Conservation (phyloP, 2,113 vertebrate genomes). For the Phyllostomus hastatus region DNA sequence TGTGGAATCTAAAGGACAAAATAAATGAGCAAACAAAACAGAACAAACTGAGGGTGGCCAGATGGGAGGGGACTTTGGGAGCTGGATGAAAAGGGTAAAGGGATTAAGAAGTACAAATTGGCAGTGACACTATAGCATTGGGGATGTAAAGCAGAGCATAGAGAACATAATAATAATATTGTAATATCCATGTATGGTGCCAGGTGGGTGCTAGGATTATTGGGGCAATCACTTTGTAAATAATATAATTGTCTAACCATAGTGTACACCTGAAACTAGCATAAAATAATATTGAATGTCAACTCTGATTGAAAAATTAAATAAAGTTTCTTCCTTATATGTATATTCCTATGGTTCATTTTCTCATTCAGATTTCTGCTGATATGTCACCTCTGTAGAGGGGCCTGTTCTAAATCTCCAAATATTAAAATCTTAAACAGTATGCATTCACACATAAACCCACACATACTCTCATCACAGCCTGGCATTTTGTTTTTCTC, state of each 20-base stretch:
- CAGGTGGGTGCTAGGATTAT: not conserved
- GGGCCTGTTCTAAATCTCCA: not conserved
- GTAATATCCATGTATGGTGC: not conserved
- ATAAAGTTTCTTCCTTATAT: not conserved
- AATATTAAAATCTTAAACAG: not conserved
- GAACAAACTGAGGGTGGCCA: not conserved
- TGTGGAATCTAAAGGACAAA: not conserved
- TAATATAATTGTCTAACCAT: not conserved
- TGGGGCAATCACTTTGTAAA: not conserved
- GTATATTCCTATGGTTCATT: not conserved
- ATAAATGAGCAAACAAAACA: not conserved
- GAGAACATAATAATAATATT: not conserved
- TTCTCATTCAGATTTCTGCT: not conserved
- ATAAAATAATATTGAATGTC: not conserved
- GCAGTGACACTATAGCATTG: not conserved
- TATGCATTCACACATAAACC: not conserved
- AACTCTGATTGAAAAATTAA: not conserved
- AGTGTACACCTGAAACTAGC: not conserved
- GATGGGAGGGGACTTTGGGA: not conserved
- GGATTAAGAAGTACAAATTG: not conserved
- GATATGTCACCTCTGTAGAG: not conserved
- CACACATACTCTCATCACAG: not conserved
- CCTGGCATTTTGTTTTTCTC: not conserved
- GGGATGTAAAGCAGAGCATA: not conserved
- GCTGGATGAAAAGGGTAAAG: not conserved